These are phyloP conservation scores for Rachycentron canadum DNA, from an alignment of 2,797 vertebrate species.

Conservation along the genomic window DNA sequence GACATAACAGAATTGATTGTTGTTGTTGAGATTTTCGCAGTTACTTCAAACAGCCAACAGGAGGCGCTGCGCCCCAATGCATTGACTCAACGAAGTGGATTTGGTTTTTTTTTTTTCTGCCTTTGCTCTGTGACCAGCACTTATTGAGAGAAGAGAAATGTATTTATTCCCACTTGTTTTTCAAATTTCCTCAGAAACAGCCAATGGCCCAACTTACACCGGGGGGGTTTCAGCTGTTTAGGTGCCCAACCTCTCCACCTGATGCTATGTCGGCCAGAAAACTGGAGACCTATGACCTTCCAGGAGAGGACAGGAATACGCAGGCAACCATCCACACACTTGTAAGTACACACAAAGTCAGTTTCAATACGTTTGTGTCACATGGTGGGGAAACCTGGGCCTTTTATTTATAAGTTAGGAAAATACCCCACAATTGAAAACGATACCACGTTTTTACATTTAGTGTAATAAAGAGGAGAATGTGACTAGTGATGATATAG, in stretches of 20 bases:
- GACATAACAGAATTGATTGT: slow-evolving; percentile 45
- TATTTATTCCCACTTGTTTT: neutral
- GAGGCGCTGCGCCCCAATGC: slow-evolving; percentile 47
- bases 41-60: slow-evolving; percentile 41
- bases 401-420: no score
- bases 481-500: no score
- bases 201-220: neutral
- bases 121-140: neutral
- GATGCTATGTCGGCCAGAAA: neutral
- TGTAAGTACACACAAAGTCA: neutral
- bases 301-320: neutral
- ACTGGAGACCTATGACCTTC: neutral
- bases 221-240: neutral
- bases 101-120: neutral
- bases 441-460: no score
- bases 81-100: slow-evolving; percentile 1
- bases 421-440: no score
- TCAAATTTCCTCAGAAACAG: neutral
- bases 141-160: neutral
- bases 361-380: neutral
- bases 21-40: slow-evolving; percentile 45
- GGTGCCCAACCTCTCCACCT: neutral
- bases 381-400: no score
- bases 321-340: neutral
- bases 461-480: no score